A percentile compares a stretch with the other conserved stretches of the same genome.
These are phyloP conservation scores for Falco naumanni DNA, from an alignment of 2,797 vertebrate genomes.

Conservation along the genomic window DNA sequence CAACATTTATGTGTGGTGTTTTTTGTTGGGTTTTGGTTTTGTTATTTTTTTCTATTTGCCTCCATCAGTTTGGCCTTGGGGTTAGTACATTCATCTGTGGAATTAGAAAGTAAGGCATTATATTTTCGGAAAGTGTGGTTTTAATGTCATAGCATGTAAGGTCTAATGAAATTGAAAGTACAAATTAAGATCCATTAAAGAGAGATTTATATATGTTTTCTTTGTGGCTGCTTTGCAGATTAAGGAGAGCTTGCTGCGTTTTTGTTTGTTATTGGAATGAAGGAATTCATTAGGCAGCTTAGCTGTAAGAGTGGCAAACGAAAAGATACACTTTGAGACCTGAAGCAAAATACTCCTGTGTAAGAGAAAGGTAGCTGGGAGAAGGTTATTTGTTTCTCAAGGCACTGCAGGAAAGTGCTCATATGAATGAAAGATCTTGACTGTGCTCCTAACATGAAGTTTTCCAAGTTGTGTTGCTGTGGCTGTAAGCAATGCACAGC, in stretches of 20 bases:
- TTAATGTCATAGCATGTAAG: background rate
- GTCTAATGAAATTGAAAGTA: background rate
- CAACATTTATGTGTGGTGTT: fast-evolving
- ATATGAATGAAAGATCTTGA: background rate
- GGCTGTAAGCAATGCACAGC: background rate
- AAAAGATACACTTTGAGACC: background rate
- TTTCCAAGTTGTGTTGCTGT: background rate
- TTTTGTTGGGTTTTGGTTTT: background rate
- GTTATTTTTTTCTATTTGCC: background rate
- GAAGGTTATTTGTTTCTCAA: background rate
- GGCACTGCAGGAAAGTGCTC: background rate
- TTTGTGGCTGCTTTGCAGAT: background rate
- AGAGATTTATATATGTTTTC: background rate
- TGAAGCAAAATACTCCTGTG: background rate
- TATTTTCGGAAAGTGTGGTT: background rate
- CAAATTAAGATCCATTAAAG: background rate
- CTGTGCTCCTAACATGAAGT: background rate
- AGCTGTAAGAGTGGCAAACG: background rate
- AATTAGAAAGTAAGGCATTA: background rate
- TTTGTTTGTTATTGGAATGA: background rate
- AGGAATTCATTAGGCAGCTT: background rate
- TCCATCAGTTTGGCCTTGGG: background rate
- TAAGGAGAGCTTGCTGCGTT: background rate
- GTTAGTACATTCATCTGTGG: background rate
- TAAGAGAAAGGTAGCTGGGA: background rate